Base-by-base conservation (phyloP, 2,113 vertebrate species). In the Glareola pratincola region DNA sequence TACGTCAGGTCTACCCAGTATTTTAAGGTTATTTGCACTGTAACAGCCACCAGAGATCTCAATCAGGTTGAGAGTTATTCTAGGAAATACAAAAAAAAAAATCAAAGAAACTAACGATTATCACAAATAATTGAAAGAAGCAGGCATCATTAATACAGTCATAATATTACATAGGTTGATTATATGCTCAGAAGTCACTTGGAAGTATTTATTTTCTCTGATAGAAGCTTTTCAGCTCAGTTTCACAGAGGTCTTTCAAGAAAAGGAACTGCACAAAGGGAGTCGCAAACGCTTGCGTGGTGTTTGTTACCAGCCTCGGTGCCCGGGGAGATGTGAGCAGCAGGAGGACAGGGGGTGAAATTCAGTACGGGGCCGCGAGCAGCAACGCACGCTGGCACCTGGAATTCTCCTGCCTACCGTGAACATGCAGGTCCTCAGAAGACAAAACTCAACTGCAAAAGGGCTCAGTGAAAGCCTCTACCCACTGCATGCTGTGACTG, bases 81-180 rank as follows among this genome's bases (percentile, higher is more conserved):
- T 80, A 80, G 88, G 89, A 85, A 94, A 85, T n/a, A 48, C 16
- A 77, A 47, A 29, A 48, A 69, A 71, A 59, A 62, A 88, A 82
- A 37, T 51, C 59, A 59, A 92, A 89, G 36, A 88, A 97, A 81
- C 72, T 76, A 95, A 67, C 50, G 19, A 90, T 73, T 84, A 80
- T 63, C 32, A 71, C 34, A 80, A 93, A 64, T 88, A 93, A 91
- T 5, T 81, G 82, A 74, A 93, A 84, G 68, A 78, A 94, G 36
- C 30, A 94, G 75, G 76, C 74, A 83, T 64, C 67, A 12, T 39
- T 80, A 94, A 85, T 84, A 90, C 4, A 77, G 71, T 63, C 86
- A 59, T 53, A 80, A 69, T 76, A 80, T 86, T 80, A 76, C 68
- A 92, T 3, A 81, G 75, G 67, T 68, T 91, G 90, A 79, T 76